Evolutionary conservation across 2,797 vertebrate genomes (phyloP).

Genomic region (Hybognathus amarus): DNA sequence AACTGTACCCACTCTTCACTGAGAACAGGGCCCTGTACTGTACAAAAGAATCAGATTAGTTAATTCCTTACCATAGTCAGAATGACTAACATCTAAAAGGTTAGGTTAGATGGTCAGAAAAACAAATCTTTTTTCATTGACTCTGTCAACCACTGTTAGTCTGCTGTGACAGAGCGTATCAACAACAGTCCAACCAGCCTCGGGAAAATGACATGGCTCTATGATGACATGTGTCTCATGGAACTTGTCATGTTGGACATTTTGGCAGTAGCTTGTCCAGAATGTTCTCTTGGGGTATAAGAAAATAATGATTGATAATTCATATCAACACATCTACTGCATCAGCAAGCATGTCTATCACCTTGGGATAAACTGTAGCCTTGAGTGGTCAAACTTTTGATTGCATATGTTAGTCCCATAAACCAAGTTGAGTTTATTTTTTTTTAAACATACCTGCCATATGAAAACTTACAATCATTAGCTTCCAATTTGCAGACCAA

Average conservation of each 20-base stretch:
- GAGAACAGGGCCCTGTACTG: too few relatives aligned
- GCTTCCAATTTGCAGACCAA: slow-evolving; percentile 54
- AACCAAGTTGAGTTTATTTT: slow-evolving; percentile 42
- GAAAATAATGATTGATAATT: slow-evolving; percentile 52
- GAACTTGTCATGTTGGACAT: slow-evolving; percentile 53
- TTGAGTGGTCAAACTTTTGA: slow-evolving; percentile 47
- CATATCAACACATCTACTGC: slow-evolving; percentile 30
- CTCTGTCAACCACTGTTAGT: slow-evolving; percentile 73
- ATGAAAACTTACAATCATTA: slow-evolving; percentile 48
- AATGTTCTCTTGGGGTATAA: slow-evolving; percentile 34
- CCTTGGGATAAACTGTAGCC: neutral
- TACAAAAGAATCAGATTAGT: neutral
- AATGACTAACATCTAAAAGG: neutral
- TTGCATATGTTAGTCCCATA: slow-evolving; percentile 34
- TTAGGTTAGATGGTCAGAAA: slow-evolving; percentile 62
- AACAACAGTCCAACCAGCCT: slow-evolving; percentile 53
- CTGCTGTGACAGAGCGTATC: slow-evolving; percentile 61
- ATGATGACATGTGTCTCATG: slow-evolving; percentile 55
- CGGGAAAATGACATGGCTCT: slow-evolving; percentile 52
- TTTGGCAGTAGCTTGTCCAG: slow-evolving; percentile 41
- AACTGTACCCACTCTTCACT: too few relatives aligned
- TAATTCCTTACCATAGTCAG: neutral
- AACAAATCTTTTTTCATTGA: slow-evolving; percentile 77
- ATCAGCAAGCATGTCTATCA: neutral
- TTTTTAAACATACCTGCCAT: slow-evolving; percentile 31